phyloP scores from a whole-genome alignment of 2,113 vertebrate genomes.

The Oncorhynchus gorbuscha region DNA sequence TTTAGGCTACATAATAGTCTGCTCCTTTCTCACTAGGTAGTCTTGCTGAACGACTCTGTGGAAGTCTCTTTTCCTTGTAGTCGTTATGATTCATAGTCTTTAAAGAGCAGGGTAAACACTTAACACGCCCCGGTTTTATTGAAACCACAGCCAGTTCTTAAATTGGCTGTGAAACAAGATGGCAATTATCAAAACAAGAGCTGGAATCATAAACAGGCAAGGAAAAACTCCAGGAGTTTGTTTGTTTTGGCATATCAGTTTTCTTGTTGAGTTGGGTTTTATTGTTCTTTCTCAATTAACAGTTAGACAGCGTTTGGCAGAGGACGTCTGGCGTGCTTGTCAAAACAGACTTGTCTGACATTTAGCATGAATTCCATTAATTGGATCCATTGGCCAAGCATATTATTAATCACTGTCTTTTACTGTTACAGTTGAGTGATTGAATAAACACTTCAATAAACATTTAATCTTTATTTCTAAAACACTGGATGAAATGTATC shows the following conservation, averaged over 20 bases:
- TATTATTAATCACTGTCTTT: constrained; percentile 49
- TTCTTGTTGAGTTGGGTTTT: constrained; percentile 49
- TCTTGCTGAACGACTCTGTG: constrained; percentile 24
- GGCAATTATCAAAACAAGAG: constrained; percentile 68
- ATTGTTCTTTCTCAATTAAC: constrained; percentile 54
- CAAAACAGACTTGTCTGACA: constrained; percentile 48
- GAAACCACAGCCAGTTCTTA: constrained; percentile 58
- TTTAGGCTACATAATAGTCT: constrained; percentile 3
- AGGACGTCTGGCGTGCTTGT: constrained; percentile 40
- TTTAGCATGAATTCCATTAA: constrained; percentile 62
- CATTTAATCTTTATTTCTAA: constrained; percentile 24
- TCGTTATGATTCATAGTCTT: constrained; percentile 66
- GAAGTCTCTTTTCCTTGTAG: constrained; percentile 19
- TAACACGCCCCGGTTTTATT: constrained; percentile 66
- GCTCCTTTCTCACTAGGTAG: neutral
- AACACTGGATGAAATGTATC: constrained; percentile 31
- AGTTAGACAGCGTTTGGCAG: constrained; percentile 47
- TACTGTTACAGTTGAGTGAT: constrained; percentile 47
- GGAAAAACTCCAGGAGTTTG: constrained; percentile 57
- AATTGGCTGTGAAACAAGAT: constrained; percentile 74
- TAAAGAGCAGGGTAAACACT: constrained; percentile 53
- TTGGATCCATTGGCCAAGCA: constrained; percentile 45
- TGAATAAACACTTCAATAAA: constrained; percentile 38
- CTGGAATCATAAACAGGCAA: constrained; percentile 66
- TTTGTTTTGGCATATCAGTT: constrained; percentile 62